A percentile compares a stretch with the other conserved stretches of the same genome.
phyloP scores from a whole-genome alignment of 2,797 vertebrate genomes.

The Danionella dracula region DNA sequence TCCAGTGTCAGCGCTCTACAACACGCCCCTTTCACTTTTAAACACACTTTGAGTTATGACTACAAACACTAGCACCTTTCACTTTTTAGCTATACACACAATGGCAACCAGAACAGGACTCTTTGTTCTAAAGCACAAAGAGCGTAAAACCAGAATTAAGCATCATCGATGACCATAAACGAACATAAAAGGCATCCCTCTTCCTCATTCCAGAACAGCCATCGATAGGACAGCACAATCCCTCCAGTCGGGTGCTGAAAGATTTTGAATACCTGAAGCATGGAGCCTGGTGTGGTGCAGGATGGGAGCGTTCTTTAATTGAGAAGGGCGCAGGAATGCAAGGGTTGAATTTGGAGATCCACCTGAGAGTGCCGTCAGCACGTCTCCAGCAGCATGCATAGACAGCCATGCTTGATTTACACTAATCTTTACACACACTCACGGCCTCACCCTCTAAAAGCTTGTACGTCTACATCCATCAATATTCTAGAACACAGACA shows the following conservation, averaged over 20 bases:
- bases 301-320: not conserved
- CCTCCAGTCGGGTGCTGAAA: constrained; percentile 6
- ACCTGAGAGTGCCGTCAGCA: constrained; percentile 63
- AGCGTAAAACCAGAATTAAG: not conserved
- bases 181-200: constrained; percentile 46
- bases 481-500: constrained; percentile 40
- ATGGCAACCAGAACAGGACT: not conserved
- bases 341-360: constrained; percentile 39
- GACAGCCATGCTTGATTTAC: constrained; percentile 60
- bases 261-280: constrained; percentile 19
- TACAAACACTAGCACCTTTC: too few species aligned
- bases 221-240: not conserved
- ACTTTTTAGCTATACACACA: not conserved
- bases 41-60: not conserved
- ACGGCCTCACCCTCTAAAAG: constrained; percentile 25
- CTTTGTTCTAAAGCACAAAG: not conserved
- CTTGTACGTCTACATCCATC: constrained; percentile 48
- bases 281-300: not conserved
- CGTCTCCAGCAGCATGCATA: constrained; percentile 47
- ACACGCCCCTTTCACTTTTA: constrained; percentile 54
- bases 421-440: constrained; percentile 51
- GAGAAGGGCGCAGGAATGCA: not conserved
- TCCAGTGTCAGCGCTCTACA: constrained; percentile 52
- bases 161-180: not conserved
- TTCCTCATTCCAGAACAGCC: constrained; percentile 9